These are phyloP conservation scores for Nylanderia fulva DNA, from an alignment of 1,140 invertebrate species.

Conservation along the genomic window DNA sequence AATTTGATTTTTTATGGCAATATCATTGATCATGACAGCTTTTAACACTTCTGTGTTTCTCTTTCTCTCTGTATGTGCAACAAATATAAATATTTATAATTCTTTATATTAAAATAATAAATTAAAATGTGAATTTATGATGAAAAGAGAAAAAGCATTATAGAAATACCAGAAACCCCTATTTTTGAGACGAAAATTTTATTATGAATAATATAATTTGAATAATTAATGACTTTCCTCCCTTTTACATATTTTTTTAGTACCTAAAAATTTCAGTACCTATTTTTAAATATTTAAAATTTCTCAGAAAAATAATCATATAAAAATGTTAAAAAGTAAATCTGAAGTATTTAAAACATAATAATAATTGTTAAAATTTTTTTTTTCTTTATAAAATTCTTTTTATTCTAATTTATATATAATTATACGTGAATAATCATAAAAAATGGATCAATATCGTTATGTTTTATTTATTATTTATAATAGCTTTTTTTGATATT, in stretches of 20 bases:
- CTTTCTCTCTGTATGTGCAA: not conserved
- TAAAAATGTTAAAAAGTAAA: not conserved
- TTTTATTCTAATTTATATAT: conserved; percentile 1
- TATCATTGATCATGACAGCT: no score
- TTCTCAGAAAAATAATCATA: not conserved
- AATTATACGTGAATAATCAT: not conserved
- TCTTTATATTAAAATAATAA: not conserved
- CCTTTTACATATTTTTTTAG: not conserved
- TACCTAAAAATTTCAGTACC: not conserved
- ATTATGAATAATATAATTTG: not conserved
- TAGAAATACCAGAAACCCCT: no score
- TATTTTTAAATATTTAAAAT: not conserved
- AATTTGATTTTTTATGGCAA: not conserved
- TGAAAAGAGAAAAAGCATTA: no score
- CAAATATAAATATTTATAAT: not conserved
- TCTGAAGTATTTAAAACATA: not conserved
- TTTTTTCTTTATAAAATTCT: not conserved
- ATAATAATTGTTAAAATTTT: not conserved
- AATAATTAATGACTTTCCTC: no score
- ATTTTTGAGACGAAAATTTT: not conserved
- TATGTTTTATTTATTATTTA: not conserved
- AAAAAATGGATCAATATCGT: not conserved
- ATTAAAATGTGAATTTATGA: not conserved
- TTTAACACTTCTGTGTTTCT: no score
- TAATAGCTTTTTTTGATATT: not conserved